These are phyloP conservation scores for Clarias platycephalus DNA, from an alignment of 2,797 vertebrate species.

Conservation along the genomic window DNA sequence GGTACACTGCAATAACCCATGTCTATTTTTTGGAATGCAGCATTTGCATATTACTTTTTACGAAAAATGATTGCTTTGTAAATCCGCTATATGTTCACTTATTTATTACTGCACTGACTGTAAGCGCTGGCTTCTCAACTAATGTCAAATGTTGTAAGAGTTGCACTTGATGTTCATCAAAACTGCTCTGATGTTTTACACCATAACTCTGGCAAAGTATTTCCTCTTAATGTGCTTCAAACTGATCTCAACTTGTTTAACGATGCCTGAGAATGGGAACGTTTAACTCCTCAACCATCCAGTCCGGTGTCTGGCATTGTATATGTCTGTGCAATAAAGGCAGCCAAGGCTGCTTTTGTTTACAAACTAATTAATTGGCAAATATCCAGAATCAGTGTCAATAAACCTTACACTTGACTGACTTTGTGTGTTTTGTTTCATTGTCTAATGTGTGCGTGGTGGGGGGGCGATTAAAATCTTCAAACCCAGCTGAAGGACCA, in stretches of 20 bases:
- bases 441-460: background rate
- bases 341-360: constrained; percentile 63
- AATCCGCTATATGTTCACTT: constrained; percentile 17
- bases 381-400: constrained; percentile 64
- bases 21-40: background rate
- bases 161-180: constrained; percentile 41
- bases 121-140: constrained; percentile 27
- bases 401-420: constrained; percentile 64
- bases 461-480: background rate
- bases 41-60: constrained; percentile 11
- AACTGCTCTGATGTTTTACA: constrained; percentile 51
- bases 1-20: constrained; percentile 14
- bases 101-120: constrained; percentile 42
- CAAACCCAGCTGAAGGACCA: background rate
- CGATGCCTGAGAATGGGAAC: constrained; percentile 10
- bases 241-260: constrained; percentile 17
- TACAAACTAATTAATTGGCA: constrained; percentile 58
- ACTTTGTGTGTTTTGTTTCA: constrained; percentile 21
- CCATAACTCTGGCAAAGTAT: constrained; percentile 47
- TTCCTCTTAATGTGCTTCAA: constrained; percentile 55
- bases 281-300: constrained; percentile 48
- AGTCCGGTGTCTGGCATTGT: constrained; percentile 39
- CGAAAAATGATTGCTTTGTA: constrained; percentile 15
- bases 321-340: constrained; percentile 62
- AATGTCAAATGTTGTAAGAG: constrained; percentile 19